These are phyloP conservation scores for Sinocyclocheilus grahami DNA, from an alignment of 2,113 vertebrate species.

Conservation along the genomic window DNA sequence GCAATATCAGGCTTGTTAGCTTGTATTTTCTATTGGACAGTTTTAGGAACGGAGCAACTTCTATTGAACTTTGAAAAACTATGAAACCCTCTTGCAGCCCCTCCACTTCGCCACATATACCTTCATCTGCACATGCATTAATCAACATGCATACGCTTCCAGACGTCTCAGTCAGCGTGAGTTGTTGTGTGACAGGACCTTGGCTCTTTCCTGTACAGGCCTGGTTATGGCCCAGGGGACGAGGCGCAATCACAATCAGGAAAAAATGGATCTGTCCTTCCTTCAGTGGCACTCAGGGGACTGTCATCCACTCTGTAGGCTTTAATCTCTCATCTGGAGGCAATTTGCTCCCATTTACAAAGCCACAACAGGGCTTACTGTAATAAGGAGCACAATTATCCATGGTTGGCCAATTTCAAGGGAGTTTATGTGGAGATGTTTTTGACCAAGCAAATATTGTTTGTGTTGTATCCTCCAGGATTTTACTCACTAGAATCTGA, in stretches of 20 bases:
- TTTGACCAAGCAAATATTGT: conserved; percentile 36
- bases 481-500: not conserved
- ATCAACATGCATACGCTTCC: conserved; percentile 17
- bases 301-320: conserved; percentile 69
- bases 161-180: conserved; percentile 5
- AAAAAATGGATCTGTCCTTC: conserved; percentile 81
- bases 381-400: conserved; percentile 82
- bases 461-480: conserved; percentile 18
- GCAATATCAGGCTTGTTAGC: not conserved
- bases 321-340: conserved; percentile 84
- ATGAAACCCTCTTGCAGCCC: not conserved
- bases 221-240: conserved; percentile 73
- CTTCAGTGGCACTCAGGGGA: conserved; percentile 72
- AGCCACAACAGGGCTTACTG: conserved; percentile 77
- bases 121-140: not conserved
- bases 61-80: not conserved
- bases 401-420: conserved; percentile 72
- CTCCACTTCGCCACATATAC: not conserved
- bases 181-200: conserved; percentile 61
- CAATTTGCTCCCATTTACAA: conserved; percentile 81
- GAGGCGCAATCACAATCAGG: conserved; percentile 75
- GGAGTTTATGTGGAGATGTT: conserved; percentile 45
- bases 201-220: conserved; percentile 64
- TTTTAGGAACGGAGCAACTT: not conserved
- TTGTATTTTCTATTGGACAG: not conserved